Percentiles rank a stretch among this genome's conserved stretches.
Conservation (phyloP, 2,888 invertebrate genomes). For the Caenorhabditis imperialis region DNA sequence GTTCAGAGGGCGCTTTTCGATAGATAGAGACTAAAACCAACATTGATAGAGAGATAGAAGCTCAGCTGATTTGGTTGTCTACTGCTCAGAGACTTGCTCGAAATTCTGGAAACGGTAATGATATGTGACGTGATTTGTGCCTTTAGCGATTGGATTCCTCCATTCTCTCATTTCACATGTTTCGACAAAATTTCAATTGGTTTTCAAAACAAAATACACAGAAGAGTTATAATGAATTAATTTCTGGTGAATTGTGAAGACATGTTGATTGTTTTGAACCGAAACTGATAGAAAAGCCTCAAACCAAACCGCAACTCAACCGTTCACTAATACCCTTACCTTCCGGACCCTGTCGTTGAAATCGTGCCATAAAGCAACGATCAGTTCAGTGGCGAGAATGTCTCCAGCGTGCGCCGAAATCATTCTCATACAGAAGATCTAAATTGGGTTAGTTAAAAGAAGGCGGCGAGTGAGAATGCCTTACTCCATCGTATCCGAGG, state of each 20-base stretch:
- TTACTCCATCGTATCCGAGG: slow-evolving; percentile 76
- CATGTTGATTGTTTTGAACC: slow-evolving; percentile 9
- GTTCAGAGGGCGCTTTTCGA: slow-evolving; percentile 24
- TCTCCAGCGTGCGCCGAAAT: slow-evolving; percentile 78
- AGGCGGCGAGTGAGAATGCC: slow-evolving; percentile 1
- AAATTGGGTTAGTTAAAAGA: slow-evolving; percentile 28
- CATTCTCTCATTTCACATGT: slow-evolving; percentile 8
- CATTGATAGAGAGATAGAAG: slow-evolving; percentile 53
- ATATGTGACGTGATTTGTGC: slow-evolving; percentile 44
- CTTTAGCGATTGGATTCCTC: slow-evolving; percentile 46
- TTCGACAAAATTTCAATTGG: too few relatives aligned
- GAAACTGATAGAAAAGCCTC: slow-evolving; percentile 18
- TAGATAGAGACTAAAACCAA: slow-evolving; percentile 41
- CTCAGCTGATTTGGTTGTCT: slow-evolving; percentile 48
- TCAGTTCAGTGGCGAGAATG: slow-evolving; percentile 78
- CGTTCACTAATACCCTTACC: slow-evolving; percentile 45
- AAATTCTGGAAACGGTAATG: slow-evolving; percentile 54
- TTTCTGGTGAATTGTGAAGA: too few relatives aligned
- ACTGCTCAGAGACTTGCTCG: slow-evolving; percentile 56
- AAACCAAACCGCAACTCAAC: slow-evolving; percentile 42
- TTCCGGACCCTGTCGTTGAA: slow-evolving; percentile 78
- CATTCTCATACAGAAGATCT: slow-evolving; percentile 78
- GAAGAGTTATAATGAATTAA: too few relatives aligned
- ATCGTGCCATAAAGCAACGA: slow-evolving; percentile 78
- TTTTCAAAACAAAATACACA: too few relatives aligned